Percentiles rank a stretch among this genome's conserved stretches.
Evolutionary conservation across 2,888 invertebrate genomes (phyloP).

Genomic region (Trichogramma evanescens): DNA sequence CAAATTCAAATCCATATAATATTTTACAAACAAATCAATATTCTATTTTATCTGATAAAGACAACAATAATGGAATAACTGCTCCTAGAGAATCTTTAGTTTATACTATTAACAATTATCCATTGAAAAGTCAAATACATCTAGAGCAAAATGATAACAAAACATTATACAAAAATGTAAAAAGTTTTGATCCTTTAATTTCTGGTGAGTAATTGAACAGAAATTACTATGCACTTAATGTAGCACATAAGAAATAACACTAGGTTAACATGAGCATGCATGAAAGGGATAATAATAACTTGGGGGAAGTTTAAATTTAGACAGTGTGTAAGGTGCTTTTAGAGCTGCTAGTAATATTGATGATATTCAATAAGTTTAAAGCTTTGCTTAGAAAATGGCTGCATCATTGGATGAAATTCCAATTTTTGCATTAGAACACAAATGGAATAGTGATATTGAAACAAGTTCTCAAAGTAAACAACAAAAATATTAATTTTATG

Average conservation of each 20-base stretch:
- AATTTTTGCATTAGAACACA: slow-evolving; percentile 43
- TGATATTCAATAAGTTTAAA: slow-evolving; percentile 4
- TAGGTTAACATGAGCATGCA: slow-evolving; percentile 3
- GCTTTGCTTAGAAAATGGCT: slow-evolving; percentile 34
- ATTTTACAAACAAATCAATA: slow-evolving; percentile 8
- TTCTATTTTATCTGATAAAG: slow-evolving; percentile 8
- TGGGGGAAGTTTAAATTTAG: slow-evolving; percentile 21
- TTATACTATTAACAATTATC: not conserved
- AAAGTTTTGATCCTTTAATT: slow-evolving; percentile 20
- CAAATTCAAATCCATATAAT: not conserved
- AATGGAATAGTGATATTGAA: slow-evolving; percentile 43
- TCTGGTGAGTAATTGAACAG: slow-evolving; percentile 7
- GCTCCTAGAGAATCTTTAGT: not conserved
- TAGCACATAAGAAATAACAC: not conserved
- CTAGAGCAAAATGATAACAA: slow-evolving; percentile 14
- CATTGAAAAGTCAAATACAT: not conserved
- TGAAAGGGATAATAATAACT: slow-evolving; percentile 22
- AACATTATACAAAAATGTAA: slow-evolving; percentile 12
- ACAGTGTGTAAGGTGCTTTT: slow-evolving; percentile 15
- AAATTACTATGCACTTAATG: slow-evolving; percentile 1
- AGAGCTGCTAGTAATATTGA: slow-evolving; percentile 1
- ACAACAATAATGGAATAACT: slow-evolving; percentile 18
- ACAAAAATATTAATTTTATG: not conserved
- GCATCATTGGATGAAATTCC: slow-evolving; percentile 44
- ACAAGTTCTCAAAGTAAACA: slow-evolving; percentile 34